Conservation (phyloP, 2,113 vertebrate genomes). For the Elephantulus edwardii region DNA sequence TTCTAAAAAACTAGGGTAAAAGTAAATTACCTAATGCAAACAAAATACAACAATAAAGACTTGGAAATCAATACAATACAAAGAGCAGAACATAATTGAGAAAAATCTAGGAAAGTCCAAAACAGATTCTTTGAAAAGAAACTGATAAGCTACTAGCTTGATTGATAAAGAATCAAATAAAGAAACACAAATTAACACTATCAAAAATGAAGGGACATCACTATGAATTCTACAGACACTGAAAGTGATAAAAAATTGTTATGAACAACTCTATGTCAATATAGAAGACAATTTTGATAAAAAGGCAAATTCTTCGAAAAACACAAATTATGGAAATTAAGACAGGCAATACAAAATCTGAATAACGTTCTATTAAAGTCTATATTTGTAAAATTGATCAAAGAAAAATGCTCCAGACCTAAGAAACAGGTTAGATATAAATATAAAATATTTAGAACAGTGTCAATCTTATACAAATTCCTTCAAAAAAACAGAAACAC, state of each 20-base stretch:
- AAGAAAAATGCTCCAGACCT: neutral
- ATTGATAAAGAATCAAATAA: slow-evolving; percentile 37
- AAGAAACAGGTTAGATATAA: no score
- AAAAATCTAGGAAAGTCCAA: slow-evolving; percentile 29
- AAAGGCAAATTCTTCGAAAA: neutral
- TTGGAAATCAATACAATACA: neutral
- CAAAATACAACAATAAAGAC: slow-evolving; percentile 22
- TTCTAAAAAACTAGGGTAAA: slow-evolving; percentile 3
- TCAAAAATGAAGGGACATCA: neutral
- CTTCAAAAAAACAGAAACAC: neutral
- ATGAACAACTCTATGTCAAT: neutral
- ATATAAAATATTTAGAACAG: neutral
- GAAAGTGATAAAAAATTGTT: slow-evolving; percentile 2
- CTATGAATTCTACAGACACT: neutral
- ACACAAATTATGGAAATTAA: neutral
- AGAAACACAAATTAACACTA: neutral
- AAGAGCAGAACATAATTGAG: neutral
- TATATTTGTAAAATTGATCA: neutral
- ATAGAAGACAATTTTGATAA: neutral
- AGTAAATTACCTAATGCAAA: slow-evolving; percentile 5
- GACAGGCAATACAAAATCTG: slow-evolving; percentile 12
- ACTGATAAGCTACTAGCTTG: neutral
- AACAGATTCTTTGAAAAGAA: slow-evolving; percentile 7
- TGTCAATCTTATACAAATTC: neutral
- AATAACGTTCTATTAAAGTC: neutral